Evolutionary conservation across 2,113 vertebrate species (phyloP), one percentile per base, ranked within the genome.

Genomic region (Rattus rattus): DNA sequence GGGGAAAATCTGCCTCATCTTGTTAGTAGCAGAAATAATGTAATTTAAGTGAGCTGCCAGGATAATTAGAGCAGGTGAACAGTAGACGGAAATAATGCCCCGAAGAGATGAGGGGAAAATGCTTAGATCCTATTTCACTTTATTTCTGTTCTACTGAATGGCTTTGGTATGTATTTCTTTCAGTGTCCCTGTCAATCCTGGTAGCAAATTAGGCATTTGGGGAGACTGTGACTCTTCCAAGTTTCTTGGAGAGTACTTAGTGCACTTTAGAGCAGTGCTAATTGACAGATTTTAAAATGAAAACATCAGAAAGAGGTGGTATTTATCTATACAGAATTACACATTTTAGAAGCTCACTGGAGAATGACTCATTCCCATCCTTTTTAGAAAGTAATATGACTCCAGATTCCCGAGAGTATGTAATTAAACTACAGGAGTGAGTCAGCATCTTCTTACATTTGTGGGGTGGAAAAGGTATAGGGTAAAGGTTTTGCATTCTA

Each of bases 61-160:
- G 97, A 95, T 95, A 97, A 98, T 97, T 97, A 97, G 94, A 98
- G 85, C 94, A 97, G 98, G 97, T 98, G 97, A 98, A 94, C 76
- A 87, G 97, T 96, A 97, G 92, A 97, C 5, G 26, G 95, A 96
- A 96, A 97, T 94, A 97, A 97, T 96, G 85, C 97, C 96, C 95
- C 52, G 16, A 97, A 97, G 97, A 96, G 88, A 95, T 84, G 86
- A 95, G 87, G 92, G 70, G 91, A 97, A 43, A 97, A 97, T 94
- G 77, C 90, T 97, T 97, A 87, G 88, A 88, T 94, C 93, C 90
- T 86, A 86, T 94, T 96, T 83, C 81, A 72, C 77, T 96, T 96
- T 92, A 91, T 95, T 90, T 95, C 91, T 90, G 28, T 92, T 76
- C 77, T 92, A 72, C 61, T 91, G 92, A 97, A 91, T 39, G 43